phyloP scores from a whole-genome alignment of 2,888 invertebrate species.

The Erannis defoliaria region DNA sequence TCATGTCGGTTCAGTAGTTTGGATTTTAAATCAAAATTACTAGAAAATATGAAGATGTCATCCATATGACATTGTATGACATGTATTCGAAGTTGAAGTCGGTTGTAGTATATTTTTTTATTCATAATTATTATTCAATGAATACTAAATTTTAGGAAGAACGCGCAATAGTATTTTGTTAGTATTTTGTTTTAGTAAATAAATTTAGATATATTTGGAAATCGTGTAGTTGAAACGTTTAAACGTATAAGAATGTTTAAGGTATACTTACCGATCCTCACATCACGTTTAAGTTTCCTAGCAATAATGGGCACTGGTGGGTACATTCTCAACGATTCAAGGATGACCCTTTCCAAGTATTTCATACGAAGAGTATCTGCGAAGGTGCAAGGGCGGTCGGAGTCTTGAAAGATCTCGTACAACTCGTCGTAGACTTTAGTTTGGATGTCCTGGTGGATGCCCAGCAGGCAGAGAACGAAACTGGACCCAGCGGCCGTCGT shows the following conservation, averaged over 20 bases:
- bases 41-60: too few species aligned
- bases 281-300: slow-evolving; percentile 89
- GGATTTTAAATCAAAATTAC: too few species aligned
- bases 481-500: slow-evolving; percentile 91
- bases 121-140: too few species aligned
- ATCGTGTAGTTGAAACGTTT: too few species aligned
- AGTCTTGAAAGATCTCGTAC: slow-evolving; percentile 92
- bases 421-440: slow-evolving; percentile 91
- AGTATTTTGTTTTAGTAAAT: too few species aligned
- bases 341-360: slow-evolving; percentile 92
- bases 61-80: too few species aligned
- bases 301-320: slow-evolving; percentile 94
- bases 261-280: slow-evolving; percentile 86
- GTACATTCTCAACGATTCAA: slow-evolving; percentile 92
- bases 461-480: slow-evolving; percentile 94
- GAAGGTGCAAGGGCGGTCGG: slow-evolving; percentile 91
- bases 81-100: too few species aligned
- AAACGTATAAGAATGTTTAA: background rate
- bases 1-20: too few species aligned
- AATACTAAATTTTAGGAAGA: too few species aligned
- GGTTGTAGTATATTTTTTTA: too few species aligned
- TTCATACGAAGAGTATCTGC: slow-evolving; percentile 93
- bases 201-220: too few species aligned
- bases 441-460: slow-evolving; percentile 93
- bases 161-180: too few species aligned